Conservation (phyloP, 2,888 invertebrate species). For the Labia minor region DNA sequence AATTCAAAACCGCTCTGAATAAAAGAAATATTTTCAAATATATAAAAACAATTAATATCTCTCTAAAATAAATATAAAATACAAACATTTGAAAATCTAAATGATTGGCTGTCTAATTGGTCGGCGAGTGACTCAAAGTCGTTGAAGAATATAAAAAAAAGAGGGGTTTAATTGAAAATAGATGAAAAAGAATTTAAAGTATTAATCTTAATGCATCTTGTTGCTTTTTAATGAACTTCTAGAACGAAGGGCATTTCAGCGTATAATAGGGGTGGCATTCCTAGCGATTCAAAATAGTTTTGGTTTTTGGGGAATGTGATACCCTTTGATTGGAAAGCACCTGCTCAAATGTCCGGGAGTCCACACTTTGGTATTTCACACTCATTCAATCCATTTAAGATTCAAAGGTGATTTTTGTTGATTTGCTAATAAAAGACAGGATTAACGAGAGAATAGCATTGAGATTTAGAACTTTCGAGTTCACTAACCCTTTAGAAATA, state of each 20-base stretch:
- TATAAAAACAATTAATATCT: no score
- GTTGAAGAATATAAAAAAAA: neutral
- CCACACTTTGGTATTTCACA: slow-evolving; percentile 6
- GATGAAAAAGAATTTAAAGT: neutral
- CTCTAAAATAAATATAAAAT: no score
- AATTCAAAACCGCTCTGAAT: no score
- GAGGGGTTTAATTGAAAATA: neutral
- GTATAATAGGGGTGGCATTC: neutral
- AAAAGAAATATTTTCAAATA: no score
- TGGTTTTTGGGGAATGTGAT: neutral
- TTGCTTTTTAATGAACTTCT: neutral
- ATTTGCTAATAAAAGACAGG: no score
- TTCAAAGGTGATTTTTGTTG: no score
- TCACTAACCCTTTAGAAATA: no score
- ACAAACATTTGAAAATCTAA: no score
- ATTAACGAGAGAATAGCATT: no score
- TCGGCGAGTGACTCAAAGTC: neutral
- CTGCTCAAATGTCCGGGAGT: neutral
- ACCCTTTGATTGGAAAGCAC: neutral
- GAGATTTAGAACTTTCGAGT: no score
- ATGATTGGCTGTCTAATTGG: neutral
- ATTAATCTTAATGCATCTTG: neutral
- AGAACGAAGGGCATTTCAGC: neutral
- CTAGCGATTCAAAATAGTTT: neutral
- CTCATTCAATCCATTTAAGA: no score